Base-by-base conservation (phyloP, 2,797 vertebrate species). In the Myotis vivesi region DNA sequence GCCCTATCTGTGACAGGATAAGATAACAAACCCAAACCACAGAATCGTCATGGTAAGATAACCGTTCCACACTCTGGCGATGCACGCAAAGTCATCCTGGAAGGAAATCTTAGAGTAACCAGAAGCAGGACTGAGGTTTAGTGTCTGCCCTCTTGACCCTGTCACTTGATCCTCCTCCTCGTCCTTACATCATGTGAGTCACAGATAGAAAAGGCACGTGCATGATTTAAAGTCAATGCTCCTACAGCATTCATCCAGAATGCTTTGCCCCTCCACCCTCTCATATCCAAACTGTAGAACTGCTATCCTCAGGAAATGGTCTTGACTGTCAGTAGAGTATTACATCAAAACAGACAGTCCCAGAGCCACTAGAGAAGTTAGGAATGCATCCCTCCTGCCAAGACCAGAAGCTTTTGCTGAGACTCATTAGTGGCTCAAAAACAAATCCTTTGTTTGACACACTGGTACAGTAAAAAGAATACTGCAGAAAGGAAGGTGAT, bases 111-210 rank as follows among this genome's bases (percentile, higher is more conserved):
- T 0, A 15, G 66, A 83, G 59, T 25, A 38, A 92, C 82, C 53
- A 87, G 64, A 83, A 41, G 51, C 87, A 41, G 33, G 33, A 23
- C 73, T 73, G 68, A 75, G 76, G 66, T 69, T 89, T 38, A n/a
- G 46, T 64, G 44, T 57, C 87, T 69, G 36, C 51, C 84, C 87
- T 79, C 92, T 30, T 80, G 49, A 93, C 57, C 94, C 66, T 49
- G 76, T 87, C 49, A 87, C 76, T 62, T 1, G 19, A 79, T 79
- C 57, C 30, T 44, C 77, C 51, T 94, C 30, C 49, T 62, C 57
- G 49, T 83, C 62, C 75, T 94, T 44, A 85, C 62, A 59, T 51
- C 88, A 36, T 73, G 30, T 88, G 92, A 97, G 69, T 92, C 92
- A 75, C 62, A 55, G 79, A 89, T 0, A 93, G 91, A 90, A 95